Evolutionary conservation across 2,113 vertebrate genomes (phyloP), one percentile per base, ranked within the genome.

Genomic region (Limnothrissa miodon): DNA sequence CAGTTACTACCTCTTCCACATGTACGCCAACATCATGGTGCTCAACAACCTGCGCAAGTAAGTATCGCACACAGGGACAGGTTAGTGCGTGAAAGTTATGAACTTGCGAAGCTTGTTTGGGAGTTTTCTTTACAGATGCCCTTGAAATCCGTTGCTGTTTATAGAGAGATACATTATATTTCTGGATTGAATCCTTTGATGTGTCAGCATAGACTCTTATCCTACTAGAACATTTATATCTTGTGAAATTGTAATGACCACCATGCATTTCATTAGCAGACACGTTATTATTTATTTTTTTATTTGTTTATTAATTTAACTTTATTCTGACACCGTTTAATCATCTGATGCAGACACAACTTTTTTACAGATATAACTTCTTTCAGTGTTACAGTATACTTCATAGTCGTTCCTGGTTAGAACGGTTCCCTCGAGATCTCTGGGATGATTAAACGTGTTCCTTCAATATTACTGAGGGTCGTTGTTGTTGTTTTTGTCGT

Each of bases 1-100:
- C 84, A 99, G 96, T 82, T 99, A 99, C 92, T 99, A 99, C 90
- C 92, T 99, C 84, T 99, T 98, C 90, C 96, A 99, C 82, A 99
- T 99, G 98, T 99, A 99, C 0, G 95, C 96, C 90, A 99, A 99
- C 94, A 96, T 99, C 93, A 99, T 99, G 98, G 94, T 99, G 90
- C 96, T 99, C 81, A 99, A 99, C 94, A 99, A 98, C 91, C 95
- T 99, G 81, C 95, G 98, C 90, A 99, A 93, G 98, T 97, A 92
- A 93, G 96, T 92, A 70, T 36, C 62, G 36, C 4, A 53, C 5
- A 21, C 51, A 53, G 51, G 21, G 51, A 53, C 48, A 4, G 48
- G 46, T 9, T 2, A 48, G 46, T 48, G 46, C 2, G 17, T 48
- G 46, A 17, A 10, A 9, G 46, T 48, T 48, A 48, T 48, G 1